Evolutionary conservation across 2,888 invertebrate genomes (phyloP), one percentile per base, ranked within the genome.

Genomic region (Agrochola lota): DNA sequence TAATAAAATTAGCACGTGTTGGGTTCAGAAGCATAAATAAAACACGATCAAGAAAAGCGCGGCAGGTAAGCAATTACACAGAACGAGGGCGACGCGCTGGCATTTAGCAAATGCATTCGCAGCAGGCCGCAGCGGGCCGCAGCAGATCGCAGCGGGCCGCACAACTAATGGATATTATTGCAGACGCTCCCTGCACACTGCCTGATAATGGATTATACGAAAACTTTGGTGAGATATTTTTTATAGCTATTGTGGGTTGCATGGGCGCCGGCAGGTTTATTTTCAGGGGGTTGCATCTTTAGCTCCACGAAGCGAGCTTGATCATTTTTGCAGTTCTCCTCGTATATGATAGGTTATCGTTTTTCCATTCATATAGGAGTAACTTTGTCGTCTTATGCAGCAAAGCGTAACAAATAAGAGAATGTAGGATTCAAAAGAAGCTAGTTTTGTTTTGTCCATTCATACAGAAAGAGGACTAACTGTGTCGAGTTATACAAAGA

Each of bases 31-130:
- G 40, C 60, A 64, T 17, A 76, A 73, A 66, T 69, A 71, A 73
- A 71, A 71, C 59, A 49, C 20, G 20, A 71, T n/a, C 20, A 76
- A 76, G 60, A 73, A 85, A 75, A 81, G 55, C 85, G 73, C 43
- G 70, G 59, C 76, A 83, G 73, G 76, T 85, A 60, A 81, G 73
- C 74, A 74, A 74, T 80, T 80, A 62, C 68, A 55, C 60, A 52
- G 43, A 40, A 59, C 57, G 46, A 60, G 59, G 40, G 66, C 69
- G 68, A 67, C 71, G 68, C 73, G 35, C 17, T 55, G n/a, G 63
- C 64, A 62, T 71, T 72, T 63, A 55, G 69, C 62, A 77, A 77
- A 85, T 69, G 86, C 83, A 81, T 67, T 83, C 71, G 35, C 64
- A 73, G 73, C 85, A 40, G 35, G 66, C 55, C 78, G 64, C 69